Evolutionary conservation across 2,888 invertebrate species (phyloP).

Genomic region (Ametastegia equiseti): DNA sequence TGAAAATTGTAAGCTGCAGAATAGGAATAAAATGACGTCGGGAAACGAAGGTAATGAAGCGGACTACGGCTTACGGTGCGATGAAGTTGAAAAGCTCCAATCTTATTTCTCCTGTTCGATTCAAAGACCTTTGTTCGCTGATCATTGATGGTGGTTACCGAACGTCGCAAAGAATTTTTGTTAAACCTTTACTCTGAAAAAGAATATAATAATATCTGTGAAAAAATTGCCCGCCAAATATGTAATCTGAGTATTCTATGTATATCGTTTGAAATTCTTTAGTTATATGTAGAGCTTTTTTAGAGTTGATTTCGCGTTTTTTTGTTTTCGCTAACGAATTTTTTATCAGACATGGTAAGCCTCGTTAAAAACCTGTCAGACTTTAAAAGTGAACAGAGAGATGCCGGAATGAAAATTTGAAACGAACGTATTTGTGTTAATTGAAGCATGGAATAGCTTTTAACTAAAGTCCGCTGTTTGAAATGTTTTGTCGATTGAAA

Average conservation of each 20-base stretch:
- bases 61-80: conserved; percentile 39
- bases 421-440: conserved; percentile 25
- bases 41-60: conserved; percentile 43
- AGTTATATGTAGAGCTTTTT: not conserved
- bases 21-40: conserved; percentile 42
- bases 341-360: not conserved
- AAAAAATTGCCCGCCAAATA: not conserved
- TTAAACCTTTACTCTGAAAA: not conserved
- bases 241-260: not conserved
- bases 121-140: conserved; percentile 34
- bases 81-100: conserved; percentile 44
- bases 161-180: conserved; percentile 26
- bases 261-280: not conserved
- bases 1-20: conserved; percentile 46
- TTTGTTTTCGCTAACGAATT: not conserved
- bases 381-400: conserved; percentile 3
- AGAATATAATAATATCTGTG: not conserved
- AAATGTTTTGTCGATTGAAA: conserved; percentile 37
- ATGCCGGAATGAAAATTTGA: not conserved
- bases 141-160: conserved; percentile 28
- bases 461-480: not conserved
- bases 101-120: conserved; percentile 44
- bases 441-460: conserved; percentile 45
- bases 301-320: not conserved
- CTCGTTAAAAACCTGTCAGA: conserved; percentile 28